These are phyloP conservation scores for Hypanus sabinus DNA, from an alignment of 2,113 vertebrate genomes.

Conservation along the genomic window DNA sequence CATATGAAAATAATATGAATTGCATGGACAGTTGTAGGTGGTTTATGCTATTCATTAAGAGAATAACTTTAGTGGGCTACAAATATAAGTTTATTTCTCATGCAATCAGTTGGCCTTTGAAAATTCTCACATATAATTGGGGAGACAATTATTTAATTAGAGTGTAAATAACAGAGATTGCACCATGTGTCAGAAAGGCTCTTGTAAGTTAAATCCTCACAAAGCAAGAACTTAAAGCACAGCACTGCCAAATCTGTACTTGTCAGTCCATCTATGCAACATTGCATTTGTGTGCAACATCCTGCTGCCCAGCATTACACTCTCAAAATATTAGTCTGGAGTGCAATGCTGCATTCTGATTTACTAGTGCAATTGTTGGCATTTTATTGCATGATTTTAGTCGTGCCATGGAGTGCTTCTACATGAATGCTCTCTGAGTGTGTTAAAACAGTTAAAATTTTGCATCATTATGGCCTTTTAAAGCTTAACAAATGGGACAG, in stretches of 20 bases:
- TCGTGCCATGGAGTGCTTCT: not conserved
- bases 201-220: slow-evolving; percentile 15
- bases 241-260: slow-evolving; percentile 10
- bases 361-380: not conserved
- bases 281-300: not conserved
- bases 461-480: not conserved
- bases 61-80: not conserved
- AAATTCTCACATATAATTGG: not conserved
- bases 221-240: not conserved
- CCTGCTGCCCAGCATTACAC: not conserved
- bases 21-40: not conserved
- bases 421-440: not conserved
- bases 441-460: not conserved
- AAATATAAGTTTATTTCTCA: not conserved
- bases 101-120: slow-evolving; percentile 9
- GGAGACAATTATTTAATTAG: not conserved
- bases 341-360: not conserved
- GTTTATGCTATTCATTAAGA: not conserved
- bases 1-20: slow-evolving; percentile 8
- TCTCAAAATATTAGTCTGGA: not conserved
- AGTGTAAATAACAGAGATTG: not conserved
- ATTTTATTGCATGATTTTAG: slow-evolving; percentile 17
- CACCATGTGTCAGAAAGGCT: not conserved
- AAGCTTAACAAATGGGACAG: not conserved
- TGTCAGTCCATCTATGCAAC: not conserved